These are phyloP conservation scores for Limonius californicus DNA, from an alignment of 1,140 invertebrate genomes.

Conservation along the genomic window DNA sequence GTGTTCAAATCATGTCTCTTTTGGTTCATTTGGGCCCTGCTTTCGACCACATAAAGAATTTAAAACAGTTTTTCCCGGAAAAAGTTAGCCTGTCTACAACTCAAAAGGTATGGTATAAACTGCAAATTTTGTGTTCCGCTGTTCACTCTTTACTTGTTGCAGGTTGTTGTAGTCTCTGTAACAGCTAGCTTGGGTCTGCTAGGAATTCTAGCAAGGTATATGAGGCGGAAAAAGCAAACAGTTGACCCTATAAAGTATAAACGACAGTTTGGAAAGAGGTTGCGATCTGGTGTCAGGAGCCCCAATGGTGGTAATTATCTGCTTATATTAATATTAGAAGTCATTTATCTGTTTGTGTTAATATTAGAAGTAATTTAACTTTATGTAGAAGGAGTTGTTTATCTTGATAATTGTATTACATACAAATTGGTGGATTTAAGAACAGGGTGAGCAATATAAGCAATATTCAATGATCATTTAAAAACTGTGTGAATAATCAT, in stretches of 20 bases:
- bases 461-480: too few relatives aligned
- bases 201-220: slow-evolving; percentile 57
- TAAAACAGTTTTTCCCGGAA: slow-evolving; percentile 35
- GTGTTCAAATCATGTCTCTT: slow-evolving; percentile 38
- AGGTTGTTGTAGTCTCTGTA: slow-evolving; percentile 51
- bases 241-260: slow-evolving; percentile 49
- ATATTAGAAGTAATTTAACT: too few relatives aligned
- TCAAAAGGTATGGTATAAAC: slow-evolving; percentile 47
- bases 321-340: too few relatives aligned
- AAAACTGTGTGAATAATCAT: too few relatives aligned
- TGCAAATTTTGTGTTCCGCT: too few relatives aligned
- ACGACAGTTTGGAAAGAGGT: slow-evolving; percentile 52
- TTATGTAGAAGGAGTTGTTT: too few relatives aligned
- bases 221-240: slow-evolving; percentile 55
- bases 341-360: too few relatives aligned
- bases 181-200: slow-evolving; percentile 56
- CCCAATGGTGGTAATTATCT: slow-evolving; percentile 56
- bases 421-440: too few relatives aligned
- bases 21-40: slow-evolving; percentile 39
- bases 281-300: slow-evolving; percentile 57
- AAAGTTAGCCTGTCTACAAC: slow-evolving; percentile 37
- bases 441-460: too few relatives aligned
- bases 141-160: too few relatives aligned
- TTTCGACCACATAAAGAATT: slow-evolving; percentile 34
- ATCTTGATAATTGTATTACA: too few relatives aligned